phyloP scores from a whole-genome alignment of 2,888 invertebrate species.

The Callosobruchus maculatus region DNA sequence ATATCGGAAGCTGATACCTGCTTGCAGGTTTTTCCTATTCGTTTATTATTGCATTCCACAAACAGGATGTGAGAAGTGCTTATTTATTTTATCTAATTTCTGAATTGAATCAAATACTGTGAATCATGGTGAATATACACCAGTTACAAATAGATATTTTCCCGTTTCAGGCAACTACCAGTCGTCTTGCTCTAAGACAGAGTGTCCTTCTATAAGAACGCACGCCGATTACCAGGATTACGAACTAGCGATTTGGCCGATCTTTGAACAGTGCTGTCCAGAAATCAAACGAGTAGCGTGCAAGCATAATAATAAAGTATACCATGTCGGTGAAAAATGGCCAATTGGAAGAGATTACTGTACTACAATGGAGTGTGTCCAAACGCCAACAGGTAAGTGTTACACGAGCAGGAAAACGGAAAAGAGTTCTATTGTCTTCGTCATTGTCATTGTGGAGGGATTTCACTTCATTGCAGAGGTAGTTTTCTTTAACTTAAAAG shows the following conservation, averaged over 20 bases:
- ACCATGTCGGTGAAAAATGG: constrained; percentile 60
- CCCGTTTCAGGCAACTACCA: constrained; percentile 33
- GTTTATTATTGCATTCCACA: background rate
- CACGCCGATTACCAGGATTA: constrained; percentile 54
- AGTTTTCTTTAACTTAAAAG: too few relatives aligned
- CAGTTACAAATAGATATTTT: background rate
- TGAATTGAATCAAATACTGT: background rate
- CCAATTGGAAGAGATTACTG: constrained; percentile 53
- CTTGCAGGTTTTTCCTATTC: background rate
- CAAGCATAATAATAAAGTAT: constrained; percentile 45
- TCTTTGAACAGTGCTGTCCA: constrained; percentile 65
- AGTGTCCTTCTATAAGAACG: constrained; percentile 52
- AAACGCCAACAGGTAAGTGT: constrained; percentile 43
- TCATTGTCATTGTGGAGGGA: too few relatives aligned
- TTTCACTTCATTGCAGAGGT: too few relatives aligned
- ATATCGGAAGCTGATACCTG: too few relatives aligned
- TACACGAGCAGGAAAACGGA: background rate
- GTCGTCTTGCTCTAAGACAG: constrained; percentile 51
- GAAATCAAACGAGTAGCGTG: constrained; percentile 58
- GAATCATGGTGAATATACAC: background rate
- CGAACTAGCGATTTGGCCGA: constrained; percentile 53
- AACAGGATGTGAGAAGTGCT: background rate
- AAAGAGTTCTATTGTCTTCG: too few relatives aligned
- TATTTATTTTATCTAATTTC: background rate
- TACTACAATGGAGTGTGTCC: constrained; percentile 54